These are phyloP conservation scores for Leiothrix lutea DNA, from an alignment of 2,113 vertebrate genomes.

Conservation along the genomic window DNA sequence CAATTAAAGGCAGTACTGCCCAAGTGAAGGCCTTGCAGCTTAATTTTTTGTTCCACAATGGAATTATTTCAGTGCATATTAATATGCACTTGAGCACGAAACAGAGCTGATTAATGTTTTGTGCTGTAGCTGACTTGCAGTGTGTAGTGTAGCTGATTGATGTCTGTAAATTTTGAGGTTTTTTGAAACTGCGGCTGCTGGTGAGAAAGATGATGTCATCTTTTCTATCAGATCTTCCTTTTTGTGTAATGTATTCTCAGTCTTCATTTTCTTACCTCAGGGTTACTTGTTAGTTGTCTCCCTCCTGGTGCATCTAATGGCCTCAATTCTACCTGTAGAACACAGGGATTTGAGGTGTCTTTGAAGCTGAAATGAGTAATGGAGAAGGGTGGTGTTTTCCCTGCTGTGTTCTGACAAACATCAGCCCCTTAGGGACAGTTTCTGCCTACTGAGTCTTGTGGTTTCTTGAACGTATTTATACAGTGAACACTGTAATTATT, in stretches of 20 bases:
- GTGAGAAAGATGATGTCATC: background rate
- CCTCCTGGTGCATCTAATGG: background rate
- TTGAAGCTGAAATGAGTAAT: constrained; percentile 29
- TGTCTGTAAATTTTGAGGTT: background rate
- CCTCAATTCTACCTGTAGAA: background rate
- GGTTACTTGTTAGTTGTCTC: background rate
- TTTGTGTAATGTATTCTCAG: background rate
- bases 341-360: background rate
- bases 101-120: background rate
- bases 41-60: background rate
- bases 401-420: background rate
- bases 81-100: background rate
- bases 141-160: background rate
- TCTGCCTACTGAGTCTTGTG: constrained; percentile 10
- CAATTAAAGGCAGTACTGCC: background rate
- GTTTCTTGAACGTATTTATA: background rate
- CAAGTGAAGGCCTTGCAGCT: background rate
- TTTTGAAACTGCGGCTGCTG: background rate
- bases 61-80: background rate
- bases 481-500: background rate
- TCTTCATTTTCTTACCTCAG: background rate
- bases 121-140: background rate
- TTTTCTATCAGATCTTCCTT: background rate
- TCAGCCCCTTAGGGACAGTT: constrained; percentile 22
- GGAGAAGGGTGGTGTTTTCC: background rate